Evolutionary conservation across 2,113 vertebrate species (phyloP), one percentile per base, ranked within the genome.

Genomic region (Balaeniceps rex): DNA sequence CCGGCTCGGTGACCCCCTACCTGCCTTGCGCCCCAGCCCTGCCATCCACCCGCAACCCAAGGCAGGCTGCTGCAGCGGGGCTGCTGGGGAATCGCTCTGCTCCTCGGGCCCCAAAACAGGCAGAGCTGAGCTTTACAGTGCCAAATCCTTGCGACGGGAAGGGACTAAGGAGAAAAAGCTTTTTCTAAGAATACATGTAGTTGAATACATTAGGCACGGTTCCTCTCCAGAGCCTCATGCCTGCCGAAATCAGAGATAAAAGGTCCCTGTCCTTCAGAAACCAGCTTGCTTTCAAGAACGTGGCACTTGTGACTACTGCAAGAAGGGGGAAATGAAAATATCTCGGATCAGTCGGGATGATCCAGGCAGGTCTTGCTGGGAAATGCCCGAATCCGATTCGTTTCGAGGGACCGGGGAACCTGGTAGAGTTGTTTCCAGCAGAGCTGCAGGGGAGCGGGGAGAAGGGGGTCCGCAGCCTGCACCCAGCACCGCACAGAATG

Each of bases 321-420:
- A 33, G 33, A 4, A 31, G 12, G 5, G 31, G 38, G 71, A 16
- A 28, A 47, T 25, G 26, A 38, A 63, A 75, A 14, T 1, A 3
- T 5, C 47, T 10, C 2, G 17, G 19, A 18, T 26, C 12, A 22
- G 34, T 0, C 15, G 33, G 7, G 33, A 0, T 2, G 9, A 17
- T 19, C 31, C 52, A 7, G 36, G 16, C 18, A 3, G 18, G 52
- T 10, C 44, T 46, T 66, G 33, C 60, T 14, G 47, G 52, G 74
- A 47, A 89, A 34, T 7, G n/a, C n/a, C 54, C 1, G 8, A 5
- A 46, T 16, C 33, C 7, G 2, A 2, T 11, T 26, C 36, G 2
- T 16, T 49, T 15, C 6, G 2, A 12, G n/a, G 33, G 8, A 16
- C 21, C 2, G 0, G 4, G 63, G 46, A 8, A 19, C 7, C 11